Conservation (phyloP, 2,888 invertebrate species). For the Choristoneura rosaceana region DNA sequence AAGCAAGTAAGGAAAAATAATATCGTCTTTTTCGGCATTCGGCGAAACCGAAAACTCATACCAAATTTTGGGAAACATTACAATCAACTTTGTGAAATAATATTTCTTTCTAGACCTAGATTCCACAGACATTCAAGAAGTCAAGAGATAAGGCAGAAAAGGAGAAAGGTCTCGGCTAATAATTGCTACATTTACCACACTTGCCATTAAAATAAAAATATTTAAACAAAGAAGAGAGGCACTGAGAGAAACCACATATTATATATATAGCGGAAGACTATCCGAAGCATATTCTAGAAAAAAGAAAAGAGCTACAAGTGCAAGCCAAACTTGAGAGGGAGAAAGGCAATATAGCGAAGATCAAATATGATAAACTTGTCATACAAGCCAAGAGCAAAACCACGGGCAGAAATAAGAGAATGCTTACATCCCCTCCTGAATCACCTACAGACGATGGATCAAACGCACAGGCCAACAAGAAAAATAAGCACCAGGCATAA, state of each 20-base stretch:
- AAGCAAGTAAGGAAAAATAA: slow-evolving; percentile 7
- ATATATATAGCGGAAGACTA: slow-evolving; percentile 31
- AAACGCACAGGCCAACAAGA: slow-evolving; percentile 6
- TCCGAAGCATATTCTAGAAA: slow-evolving; percentile 17
- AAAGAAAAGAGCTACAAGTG: slow-evolving; percentile 18
- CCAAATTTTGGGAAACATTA: background rate
- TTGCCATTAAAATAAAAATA: slow-evolving; percentile 11
- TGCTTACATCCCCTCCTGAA: slow-evolving; percentile 10
- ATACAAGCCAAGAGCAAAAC: slow-evolving; percentile 1
- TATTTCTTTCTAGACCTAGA: background rate
- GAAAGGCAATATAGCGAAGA: background rate
- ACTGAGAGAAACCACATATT: slow-evolving; percentile 11
- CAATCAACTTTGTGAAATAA: background rate
- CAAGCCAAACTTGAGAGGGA: slow-evolving; percentile 13
- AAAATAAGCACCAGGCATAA: slow-evolving; percentile 6
- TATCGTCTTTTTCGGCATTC: slow-evolving; percentile 5
- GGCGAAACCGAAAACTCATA: slow-evolving; percentile 1
- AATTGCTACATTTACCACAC: background rate
- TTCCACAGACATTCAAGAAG: slow-evolving; percentile 10
- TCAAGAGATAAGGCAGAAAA: slow-evolving; percentile 18
- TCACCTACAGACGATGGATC: background rate
- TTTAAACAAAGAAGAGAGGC: background rate
- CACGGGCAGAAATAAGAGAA: slow-evolving; percentile 14
- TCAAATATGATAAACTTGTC: slow-evolving; percentile 22
- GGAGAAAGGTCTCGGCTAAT: slow-evolving; percentile 2